Conservation (phyloP, 30 jellyfish, hydroid and myxozoan genomes). For the Turritopsis rubra region DNA sequence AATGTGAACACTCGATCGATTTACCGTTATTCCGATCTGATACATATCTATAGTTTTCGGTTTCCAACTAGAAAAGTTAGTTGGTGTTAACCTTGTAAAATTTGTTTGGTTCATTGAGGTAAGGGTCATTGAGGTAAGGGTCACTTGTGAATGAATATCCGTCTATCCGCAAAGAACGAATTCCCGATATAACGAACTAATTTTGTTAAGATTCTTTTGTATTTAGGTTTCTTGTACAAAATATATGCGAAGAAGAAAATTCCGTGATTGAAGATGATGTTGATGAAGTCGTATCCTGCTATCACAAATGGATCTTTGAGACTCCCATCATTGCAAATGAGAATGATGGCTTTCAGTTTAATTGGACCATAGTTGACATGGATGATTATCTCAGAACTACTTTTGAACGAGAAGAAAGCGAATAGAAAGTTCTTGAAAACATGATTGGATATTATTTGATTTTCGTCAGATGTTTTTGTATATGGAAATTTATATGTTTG, state of each 20-base stretch:
- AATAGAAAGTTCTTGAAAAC: not conserved
- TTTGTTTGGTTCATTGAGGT: too few relatives aligned
- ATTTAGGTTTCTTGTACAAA: not conserved
- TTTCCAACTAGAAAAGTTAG: too few relatives aligned
- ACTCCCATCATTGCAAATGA: not conserved
- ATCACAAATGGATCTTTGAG: constrained; percentile 13
- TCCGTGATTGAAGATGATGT: not conserved
- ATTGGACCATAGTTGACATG: constrained; percentile 19
- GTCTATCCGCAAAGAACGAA: too few relatives aligned
- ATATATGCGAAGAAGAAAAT: not conserved
- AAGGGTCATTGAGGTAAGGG: too few relatives aligned
- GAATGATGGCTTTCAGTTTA: not conserved
- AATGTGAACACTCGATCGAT: too few relatives aligned
- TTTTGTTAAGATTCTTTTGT: too few relatives aligned
- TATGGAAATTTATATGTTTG: too few relatives aligned
- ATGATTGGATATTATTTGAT: not conserved
- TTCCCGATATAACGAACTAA: too few relatives aligned
- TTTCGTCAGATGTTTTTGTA: not conserved
- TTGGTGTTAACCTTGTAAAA: too few relatives aligned
- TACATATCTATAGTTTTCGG: too few relatives aligned
- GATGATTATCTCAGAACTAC: constrained; percentile 3
- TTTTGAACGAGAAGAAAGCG: not conserved
- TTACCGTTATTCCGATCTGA: too few relatives aligned
- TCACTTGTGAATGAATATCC: too few relatives aligned
- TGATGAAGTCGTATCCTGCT: not conserved